Base-by-base conservation (phyloP, 2,113 vertebrate species). In the Oreochromis niloticus region DNA sequence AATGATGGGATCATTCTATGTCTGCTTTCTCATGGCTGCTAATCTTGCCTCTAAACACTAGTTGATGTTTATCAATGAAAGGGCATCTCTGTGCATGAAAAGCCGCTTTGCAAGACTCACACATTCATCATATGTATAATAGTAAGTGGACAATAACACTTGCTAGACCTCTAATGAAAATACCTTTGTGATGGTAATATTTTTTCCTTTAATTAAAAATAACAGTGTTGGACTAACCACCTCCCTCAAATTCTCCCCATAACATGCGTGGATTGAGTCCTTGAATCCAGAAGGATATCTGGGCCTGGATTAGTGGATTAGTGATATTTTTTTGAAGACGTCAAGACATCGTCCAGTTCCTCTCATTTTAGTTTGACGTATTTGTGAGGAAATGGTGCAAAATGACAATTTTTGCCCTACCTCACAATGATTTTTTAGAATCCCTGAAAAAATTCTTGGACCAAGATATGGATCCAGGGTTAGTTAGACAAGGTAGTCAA, bases 1-100 rank as follows among this genome's bases (percentile, higher is more conserved):
- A 85, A 91, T 91, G 71, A 89, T 86, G 56, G 68, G 75, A 80
- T 57, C 24, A 56, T 22, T 57, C 50, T 82, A 30, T 75, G 48
- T 87, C 82, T 89, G 48, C 27, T 63, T 87, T 84, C 61, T 81
- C 46, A 10, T 55, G 48, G 59, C 19, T 43, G 52, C 27, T 81
- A 55, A 63, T 63, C 54, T 66, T 50, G 1, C 24, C 24, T 78
- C 24, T 78, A 50, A 86, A 6, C n/a, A 82, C 73, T 54, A 36
- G 41, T 30, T 52, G 43, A 39, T 56, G 41, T 22, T 68, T 46
- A 61, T 82, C 83, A 50, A 56, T 84, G 27, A 78, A 50, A 78
- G 73, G 73, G 41, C 30, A 56, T 87, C 48, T 39, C 24, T 61
- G 63, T 39, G 16, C 59, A 43, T 39, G 3, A 82, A 78, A 50